These are phyloP conservation scores for Ophiothrix spiculata DNA, from an alignment of 35 echinoderm and acorn worm genomes.

Conservation along the genomic window DNA sequence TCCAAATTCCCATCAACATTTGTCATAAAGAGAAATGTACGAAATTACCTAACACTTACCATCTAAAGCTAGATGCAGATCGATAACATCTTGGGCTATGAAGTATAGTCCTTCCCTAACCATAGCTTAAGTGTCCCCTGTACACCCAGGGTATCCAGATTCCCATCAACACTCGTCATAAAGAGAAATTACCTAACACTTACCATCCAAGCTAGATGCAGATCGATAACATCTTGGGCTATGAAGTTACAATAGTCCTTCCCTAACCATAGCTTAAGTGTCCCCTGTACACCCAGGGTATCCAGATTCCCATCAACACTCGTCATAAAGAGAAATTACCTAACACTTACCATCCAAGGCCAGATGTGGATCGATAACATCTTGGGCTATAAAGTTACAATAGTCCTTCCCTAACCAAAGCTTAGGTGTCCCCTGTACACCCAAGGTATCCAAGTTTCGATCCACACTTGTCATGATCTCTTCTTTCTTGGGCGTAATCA, in stretches of 20 bases:
- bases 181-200: no score
- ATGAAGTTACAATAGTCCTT: constrained; percentile 98
- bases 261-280: constrained; percentile 69
- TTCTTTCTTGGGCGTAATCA: not conserved
- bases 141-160: constrained; percentile 51
- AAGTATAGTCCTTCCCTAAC: constrained; percentile 96
- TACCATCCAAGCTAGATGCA: constrained; percentile 82
- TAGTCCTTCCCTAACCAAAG: constrained; percentile 97
- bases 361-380: constrained; percentile 67
- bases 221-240: constrained; percentile 67
- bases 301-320: constrained; percentile 62
- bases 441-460: constrained; percentile 47
- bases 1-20: constrained; percentile 61
- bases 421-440: constrained; percentile 53
- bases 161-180: constrained; percentile 66
- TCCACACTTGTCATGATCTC: constrained; percentile 60
- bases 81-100: constrained; percentile 69
- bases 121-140: constrained; percentile 68
- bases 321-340: constrained; percentile 36
- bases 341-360: constrained; percentile 74
- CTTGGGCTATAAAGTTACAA: constrained; percentile 77
- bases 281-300: constrained; percentile 58
- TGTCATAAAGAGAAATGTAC: no score
- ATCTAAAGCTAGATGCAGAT: constrained; percentile 70
- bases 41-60: no score